Base-by-base conservation (phyloP, 2,888 invertebrate genomes). In the Meliscaeva auricollis region DNA sequence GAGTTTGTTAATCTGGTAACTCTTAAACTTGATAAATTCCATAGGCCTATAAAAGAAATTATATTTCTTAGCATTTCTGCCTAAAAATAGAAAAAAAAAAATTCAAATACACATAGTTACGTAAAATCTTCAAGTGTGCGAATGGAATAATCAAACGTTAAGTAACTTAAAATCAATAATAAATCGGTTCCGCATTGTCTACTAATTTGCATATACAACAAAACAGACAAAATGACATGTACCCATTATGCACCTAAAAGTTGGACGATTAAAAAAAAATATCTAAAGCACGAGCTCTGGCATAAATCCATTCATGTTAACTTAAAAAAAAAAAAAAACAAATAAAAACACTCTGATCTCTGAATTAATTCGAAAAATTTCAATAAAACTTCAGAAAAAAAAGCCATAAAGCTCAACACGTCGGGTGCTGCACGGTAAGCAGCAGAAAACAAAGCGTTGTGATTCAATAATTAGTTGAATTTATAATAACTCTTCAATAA, bases 121-220 rank as follows among this genome's bases (percentile, higher is more conserved):
- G 20, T 66, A 69, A 82, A 52, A 35, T 32, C 9, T 0, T n/a
- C 9, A 15, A 50, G 32, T 70, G 76, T 77, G 3, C 4, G 58
- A 66, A 26, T 26, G 8, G 77, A 76, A 82, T 70, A 56, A 48
- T 7, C n/a, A 76, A 80, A 52, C 6, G 13, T 76, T 72, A 77
- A 46, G 41, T 75, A 76, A 76, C 58, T 2, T 41, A 30, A 54
- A 32, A 66, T 52, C 56, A 77, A 68, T 38, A 48, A 44, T 66
- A 17, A 66, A 35, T 32, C 2, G 50, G 66, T 77, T 73, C 78
- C 82, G 82, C 17, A 62, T 78, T 73, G 60, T 60, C 73, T 73
- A 41, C 46, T 38, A 48, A 82, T 82, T 73, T 54, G 44, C 73
- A 58, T 50, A 50, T 48, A 54, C 72, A 64, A 5, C 6, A 13